These are phyloP conservation scores for Spea bombifrons DNA, from an alignment of 2,113 vertebrate species.

Conservation along the genomic window DNA sequence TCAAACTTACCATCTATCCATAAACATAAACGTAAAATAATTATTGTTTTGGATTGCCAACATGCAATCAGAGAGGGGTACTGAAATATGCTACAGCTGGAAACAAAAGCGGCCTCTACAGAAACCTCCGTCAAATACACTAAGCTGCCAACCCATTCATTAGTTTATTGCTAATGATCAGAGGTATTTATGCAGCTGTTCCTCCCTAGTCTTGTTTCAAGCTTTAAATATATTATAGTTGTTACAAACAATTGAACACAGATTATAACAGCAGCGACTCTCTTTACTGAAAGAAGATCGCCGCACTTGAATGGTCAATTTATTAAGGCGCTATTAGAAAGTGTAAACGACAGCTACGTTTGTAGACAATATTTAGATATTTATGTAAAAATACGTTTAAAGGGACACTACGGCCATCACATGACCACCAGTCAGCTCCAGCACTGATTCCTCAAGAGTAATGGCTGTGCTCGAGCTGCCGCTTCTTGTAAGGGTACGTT, in stretches of 20 bases:
- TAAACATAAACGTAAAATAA: slow-evolving; percentile 44
- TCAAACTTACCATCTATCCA: slow-evolving; percentile 41
- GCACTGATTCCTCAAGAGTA: too few relatives aligned
- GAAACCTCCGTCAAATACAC: slow-evolving; percentile 21
- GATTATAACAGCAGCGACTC: slow-evolving; percentile 42
- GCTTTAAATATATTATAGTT: slow-evolving; percentile 44
- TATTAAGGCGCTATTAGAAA: slow-evolving; percentile 29
- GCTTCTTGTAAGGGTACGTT: too few relatives aligned
- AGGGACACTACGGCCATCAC: too few relatives aligned
- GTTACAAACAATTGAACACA: slow-evolving; percentile 47
- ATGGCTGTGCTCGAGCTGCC: too few relatives aligned
- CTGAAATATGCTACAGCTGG: slow-evolving; percentile 32
- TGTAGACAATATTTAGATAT: slow-evolving; percentile 4
- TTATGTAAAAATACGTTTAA: too few relatives aligned
- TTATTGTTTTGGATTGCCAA: slow-evolving; percentile 28
- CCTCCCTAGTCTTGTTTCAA: slow-evolving; percentile 31
- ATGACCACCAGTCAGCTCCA: too few relatives aligned
- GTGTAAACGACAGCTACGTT: slow-evolving; percentile 19
- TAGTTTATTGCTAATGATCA: slow-evolving; percentile 41
- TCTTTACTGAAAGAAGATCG: slow-evolving; percentile 31
- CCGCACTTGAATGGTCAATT: slow-evolving; percentile 39
- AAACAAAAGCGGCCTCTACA: slow-evolving; percentile 25
- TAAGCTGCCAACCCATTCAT: slow-evolving; percentile 42
- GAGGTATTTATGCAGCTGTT: slow-evolving; percentile 46
- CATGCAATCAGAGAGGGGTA: slow-evolving; percentile 15